Evolutionary conservation across 2,113 vertebrate genomes (phyloP).

Genomic region (Lepidothrix coronata): DNA sequence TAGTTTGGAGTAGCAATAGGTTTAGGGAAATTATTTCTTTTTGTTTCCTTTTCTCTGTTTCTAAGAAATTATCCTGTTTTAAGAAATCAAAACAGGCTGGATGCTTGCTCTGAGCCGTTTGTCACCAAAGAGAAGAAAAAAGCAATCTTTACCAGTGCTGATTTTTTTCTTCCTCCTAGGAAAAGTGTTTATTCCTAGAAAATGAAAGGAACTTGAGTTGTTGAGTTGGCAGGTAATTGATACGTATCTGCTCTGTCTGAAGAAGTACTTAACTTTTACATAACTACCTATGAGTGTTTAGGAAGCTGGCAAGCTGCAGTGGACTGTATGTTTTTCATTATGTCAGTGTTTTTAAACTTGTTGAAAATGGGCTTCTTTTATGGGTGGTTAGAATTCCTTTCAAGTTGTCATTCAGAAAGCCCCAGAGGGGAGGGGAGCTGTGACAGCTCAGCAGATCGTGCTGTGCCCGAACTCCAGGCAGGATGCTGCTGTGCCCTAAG

Average conservation of each 20-base stretch:
- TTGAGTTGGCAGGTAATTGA: constrained; percentile 20
- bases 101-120: background rate
- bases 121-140: background rate
- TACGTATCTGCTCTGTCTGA: background rate
- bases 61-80: background rate
- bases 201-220: background rate
- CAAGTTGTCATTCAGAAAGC: background rate
- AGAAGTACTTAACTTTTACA: constrained; percentile 34
- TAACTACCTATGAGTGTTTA: background rate
- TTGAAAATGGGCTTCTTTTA: background rate
- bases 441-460: background rate
- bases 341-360: background rate
- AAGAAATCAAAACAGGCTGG: background rate
- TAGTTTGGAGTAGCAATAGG: background rate
- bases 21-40: background rate
- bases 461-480: background rate
- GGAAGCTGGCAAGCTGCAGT: background rate
- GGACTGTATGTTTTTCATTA: constrained; percentile 26
- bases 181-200: background rate
- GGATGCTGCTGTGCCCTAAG: background rate
- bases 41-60: background rate
- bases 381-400: background rate
- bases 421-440: background rate
- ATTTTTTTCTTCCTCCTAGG: background rate
- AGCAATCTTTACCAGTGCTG: background rate